Evolutionary conservation across 2,888 invertebrate species (phyloP), one percentile per base, ranked within the genome.

Genomic region (Trachelus troglodyta): DNA sequence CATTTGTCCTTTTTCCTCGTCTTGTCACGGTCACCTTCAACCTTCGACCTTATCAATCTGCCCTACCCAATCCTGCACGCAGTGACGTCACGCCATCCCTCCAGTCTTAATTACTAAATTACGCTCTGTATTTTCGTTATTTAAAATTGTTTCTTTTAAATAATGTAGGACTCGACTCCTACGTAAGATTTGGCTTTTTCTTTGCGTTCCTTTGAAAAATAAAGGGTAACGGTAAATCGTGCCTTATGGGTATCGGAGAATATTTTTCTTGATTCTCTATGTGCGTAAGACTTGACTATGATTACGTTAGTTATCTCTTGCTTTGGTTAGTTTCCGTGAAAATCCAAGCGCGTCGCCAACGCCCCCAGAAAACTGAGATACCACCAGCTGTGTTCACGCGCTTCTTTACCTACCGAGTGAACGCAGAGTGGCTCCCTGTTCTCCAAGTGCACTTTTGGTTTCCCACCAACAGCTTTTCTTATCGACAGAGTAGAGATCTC

Each of bases 311-410:
- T 56, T 9, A 9, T 56, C 56, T 56, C 23, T 71, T 71, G 33
- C 23, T 30, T 23, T 15, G 9, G 69, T 33, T 40, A 4, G 68
- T 77, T 11, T 37, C n/a, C n/a, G 78, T 31, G 56, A 33, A 79
- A 31, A 71, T 69, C 31, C 73, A 76, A 75, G 73, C 73, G 73
- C 76, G 90, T 82, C 82, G 89, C 80, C 77, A 87, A 87, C 86
- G 88, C 92, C 89, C 90, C 85, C 89, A 91, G 92, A 92, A 91
- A 92, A 97, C 97, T 97, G 97, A 97, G 97, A 97, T 97, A 98
- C 97, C 97, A 97, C 97, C 97, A 97, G 97, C 97, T 98, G 97
- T 97, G 97, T 98, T 98, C 97, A 97, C 97, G 96, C 94, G 91
- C 90, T 89, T 93, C 93, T 92, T 92, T 92, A 92, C 92, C 92